These are phyloP conservation scores for Balaeniceps rex DNA, from an alignment of 2,113 vertebrate genomes.

Conservation along the genomic window DNA sequence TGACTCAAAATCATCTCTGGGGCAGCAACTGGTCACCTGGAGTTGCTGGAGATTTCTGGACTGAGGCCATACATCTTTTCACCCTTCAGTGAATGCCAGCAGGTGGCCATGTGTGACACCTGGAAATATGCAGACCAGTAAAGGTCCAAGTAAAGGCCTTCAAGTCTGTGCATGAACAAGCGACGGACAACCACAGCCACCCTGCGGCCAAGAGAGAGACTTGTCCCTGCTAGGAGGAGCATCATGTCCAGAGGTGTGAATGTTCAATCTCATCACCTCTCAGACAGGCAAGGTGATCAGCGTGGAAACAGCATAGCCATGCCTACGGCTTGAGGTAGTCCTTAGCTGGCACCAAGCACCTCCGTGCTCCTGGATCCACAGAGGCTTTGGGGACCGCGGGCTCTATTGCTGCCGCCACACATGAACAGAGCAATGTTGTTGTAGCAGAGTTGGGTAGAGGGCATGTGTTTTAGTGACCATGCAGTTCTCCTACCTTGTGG, in stretches of 20 bases:
- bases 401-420: neutral
- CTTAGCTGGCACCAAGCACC: neutral
- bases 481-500: neutral
- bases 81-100: neutral
- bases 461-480: neutral
- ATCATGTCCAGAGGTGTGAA: neutral
- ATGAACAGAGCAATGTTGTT: neutral
- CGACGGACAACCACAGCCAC: neutral
- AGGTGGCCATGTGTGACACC: accelerated
- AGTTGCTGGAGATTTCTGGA: neutral
- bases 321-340: neutral
- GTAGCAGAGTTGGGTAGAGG: neutral
- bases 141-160: neutral
- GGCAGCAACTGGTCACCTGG: neutral
- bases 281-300: neutral
- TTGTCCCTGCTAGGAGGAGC: neutral
- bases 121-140: neutral
- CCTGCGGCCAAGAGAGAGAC: neutral
- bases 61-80: neutral
- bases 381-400: neutral
- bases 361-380: neutral
- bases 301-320: neutral
- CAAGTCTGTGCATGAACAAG: neutral
- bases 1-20: neutral
- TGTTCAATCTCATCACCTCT: neutral